Base-by-base conservation (phyloP, 64 coral and sea anemone genomes). In the Pocillopora damicornis region DNA sequence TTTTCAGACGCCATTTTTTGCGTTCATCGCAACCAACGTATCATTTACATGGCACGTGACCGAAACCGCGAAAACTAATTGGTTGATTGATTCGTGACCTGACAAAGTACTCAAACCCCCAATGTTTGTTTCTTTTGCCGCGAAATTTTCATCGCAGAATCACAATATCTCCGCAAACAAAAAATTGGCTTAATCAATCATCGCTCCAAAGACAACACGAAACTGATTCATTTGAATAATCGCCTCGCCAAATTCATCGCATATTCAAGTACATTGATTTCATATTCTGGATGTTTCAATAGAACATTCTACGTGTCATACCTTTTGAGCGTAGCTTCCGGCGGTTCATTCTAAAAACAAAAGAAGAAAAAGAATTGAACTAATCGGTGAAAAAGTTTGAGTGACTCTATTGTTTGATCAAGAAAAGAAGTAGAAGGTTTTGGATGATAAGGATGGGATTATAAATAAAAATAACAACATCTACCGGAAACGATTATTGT, bases 11-110 rank as follows among this genome's bases (percentile, higher is more conserved):
- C 81, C 81, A 85, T 85, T 26, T 51, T 58, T 22, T 23, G 38
- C 58, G 16, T 67, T 65, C 80, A 45, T 85, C 81, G 72, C 81
- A 73, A 73, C 64, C 63, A 85, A 8, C 81, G 56, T 57, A 85
- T 71, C 81, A 58, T 37, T 85, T 85, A 34, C 64, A 85, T 22
- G 38, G 8, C 81, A 85, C 81, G 81, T 85, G 81, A 85, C 42
- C 1, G 6, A 72, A 68, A 72, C 57, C 18, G 51, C 51, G 81
- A 11, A 57, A 85, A 85, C 1, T 56, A 38, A 85, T 85, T 85
- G 81, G 81, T 17, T 42, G 20, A 73, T n/a, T n/a, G 23, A 37
- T 72, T 85, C 81, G 81, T 85, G 81, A 85, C 81, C n/a, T 20
- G 37, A 77, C 64, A 57, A 58, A 11, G 61, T 82, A 36, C 15